These are phyloP conservation scores for Ophioninae sp. DNA, from an alignment of 2,888 invertebrate genomes.

Conservation along the genomic window DNA sequence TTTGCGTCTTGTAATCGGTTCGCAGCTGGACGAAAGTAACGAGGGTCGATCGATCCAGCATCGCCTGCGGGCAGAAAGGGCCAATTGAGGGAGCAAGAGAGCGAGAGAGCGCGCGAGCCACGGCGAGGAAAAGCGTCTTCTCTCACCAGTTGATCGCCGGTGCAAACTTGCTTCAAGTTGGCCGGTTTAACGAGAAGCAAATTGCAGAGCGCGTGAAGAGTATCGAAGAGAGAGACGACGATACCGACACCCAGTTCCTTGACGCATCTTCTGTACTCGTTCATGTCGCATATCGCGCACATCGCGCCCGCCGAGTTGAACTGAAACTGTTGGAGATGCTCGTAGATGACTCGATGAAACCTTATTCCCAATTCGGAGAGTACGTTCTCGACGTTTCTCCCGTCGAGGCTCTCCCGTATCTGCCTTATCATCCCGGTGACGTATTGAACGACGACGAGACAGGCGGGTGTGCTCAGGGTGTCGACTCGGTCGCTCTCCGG, in stretches of 20 bases:
- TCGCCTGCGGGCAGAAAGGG: constrained; percentile 86
- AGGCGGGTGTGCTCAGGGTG: constrained; percentile 92
- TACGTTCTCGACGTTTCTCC: constrained; percentile 93
- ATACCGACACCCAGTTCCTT: constrained; percentile 89
- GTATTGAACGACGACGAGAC: constrained; percentile 91
- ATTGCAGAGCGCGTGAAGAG: constrained; percentile 97
- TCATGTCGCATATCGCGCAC: constrained; percentile 98
- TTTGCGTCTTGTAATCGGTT: constrained; percentile 95
- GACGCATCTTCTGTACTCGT: constrained; percentile 96
- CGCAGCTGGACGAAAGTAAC: constrained; percentile 96
- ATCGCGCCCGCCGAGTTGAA: constrained; percentile 98
- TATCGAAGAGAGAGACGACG: constrained; percentile 95
- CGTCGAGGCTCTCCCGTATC: constrained; percentile 92
- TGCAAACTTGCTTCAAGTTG: constrained; percentile 97
- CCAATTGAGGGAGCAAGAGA: background rate
- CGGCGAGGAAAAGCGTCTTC: constrained; percentile 66
- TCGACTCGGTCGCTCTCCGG: constrained; percentile 91
- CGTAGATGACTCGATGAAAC: constrained; percentile 96
- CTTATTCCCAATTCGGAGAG: constrained; percentile 94
- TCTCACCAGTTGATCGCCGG: constrained; percentile 96
- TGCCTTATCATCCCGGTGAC: constrained; percentile 89
- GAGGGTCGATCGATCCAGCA: constrained; percentile 93
- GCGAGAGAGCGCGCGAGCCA: background rate
- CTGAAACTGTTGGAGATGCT: constrained; percentile 96
- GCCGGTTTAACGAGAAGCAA: constrained; percentile 96